These are phyloP conservation scores for Mus pahari DNA, from an alignment of 2,113 vertebrate species.

Conservation along the genomic window DNA sequence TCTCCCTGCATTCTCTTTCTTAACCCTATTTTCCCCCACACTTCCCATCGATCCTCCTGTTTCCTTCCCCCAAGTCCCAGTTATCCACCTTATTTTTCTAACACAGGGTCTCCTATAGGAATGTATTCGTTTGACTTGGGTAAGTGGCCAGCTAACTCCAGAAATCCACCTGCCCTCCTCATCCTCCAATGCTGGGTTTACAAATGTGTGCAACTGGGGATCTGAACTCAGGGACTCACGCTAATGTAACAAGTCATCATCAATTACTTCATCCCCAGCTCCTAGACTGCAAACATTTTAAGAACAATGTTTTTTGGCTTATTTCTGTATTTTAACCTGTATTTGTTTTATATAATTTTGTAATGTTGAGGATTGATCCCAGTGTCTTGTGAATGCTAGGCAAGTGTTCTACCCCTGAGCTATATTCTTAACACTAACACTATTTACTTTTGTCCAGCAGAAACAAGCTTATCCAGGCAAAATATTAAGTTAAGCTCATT, in stretches of 20 bases:
- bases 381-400: background rate
- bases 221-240: background rate
- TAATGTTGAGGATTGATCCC: background rate
- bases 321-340: background rate
- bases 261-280: background rate
- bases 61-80: background rate
- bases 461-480: conserved; percentile 40
- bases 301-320: background rate
- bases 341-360: background rate
- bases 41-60: background rate
- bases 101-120: background rate
- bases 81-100: background rate
- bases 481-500: conserved; percentile 47
- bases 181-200: background rate
- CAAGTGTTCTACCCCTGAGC: background rate
- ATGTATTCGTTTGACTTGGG: background rate
- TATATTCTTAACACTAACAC: background rate
- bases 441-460: background rate
- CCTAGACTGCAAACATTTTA: background rate
- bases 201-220: background rate
- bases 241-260: background rate
- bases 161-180: too few relatives aligned
- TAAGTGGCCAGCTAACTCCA: background rate
- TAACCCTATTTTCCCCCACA: background rate
- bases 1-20: background rate